Conservation (phyloP, 2,113 vertebrate species). For the Triplophysa rosa region DNA sequence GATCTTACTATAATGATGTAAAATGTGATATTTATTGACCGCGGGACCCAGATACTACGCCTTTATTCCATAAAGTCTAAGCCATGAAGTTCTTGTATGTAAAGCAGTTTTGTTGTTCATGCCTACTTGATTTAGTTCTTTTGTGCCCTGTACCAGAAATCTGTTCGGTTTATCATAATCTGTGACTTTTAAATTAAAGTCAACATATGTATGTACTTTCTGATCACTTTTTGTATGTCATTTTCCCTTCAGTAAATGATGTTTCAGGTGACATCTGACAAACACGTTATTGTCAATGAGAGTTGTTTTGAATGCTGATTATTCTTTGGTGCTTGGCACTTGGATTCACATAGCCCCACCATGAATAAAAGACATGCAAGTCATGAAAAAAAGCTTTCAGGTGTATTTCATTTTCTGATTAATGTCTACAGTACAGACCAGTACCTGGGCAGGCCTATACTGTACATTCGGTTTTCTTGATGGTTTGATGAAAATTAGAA, state of each 20-base stretch:
- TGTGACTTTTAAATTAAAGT: background rate
- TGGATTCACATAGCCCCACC: background rate
- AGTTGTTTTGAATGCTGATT: background rate
- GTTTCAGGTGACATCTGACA: background rate
- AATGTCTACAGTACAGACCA: too few species aligned
- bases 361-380: constrained; percentile 20
- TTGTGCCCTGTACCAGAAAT: too few species aligned
- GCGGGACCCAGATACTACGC: background rate
- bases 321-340: background rate
- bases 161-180: background rate
- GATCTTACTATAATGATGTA: background rate
- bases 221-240: background rate
- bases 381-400: background rate
- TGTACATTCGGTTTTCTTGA: too few species aligned
- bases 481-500: too few species aligned
- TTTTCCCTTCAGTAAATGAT: background rate
- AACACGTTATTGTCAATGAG: background rate
- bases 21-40: background rate
- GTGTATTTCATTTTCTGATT: background rate
- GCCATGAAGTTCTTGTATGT: too few species aligned
- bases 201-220: background rate
- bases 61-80: too few species aligned
- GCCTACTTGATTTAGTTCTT: background rate
- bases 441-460: too few species aligned
- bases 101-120: background rate